Percentiles rank a stretch among this genome's conserved stretches.
phyloP scores from a whole-genome alignment of 1,140 invertebrate genomes.

The Belonocnema kinseyi region DNA sequence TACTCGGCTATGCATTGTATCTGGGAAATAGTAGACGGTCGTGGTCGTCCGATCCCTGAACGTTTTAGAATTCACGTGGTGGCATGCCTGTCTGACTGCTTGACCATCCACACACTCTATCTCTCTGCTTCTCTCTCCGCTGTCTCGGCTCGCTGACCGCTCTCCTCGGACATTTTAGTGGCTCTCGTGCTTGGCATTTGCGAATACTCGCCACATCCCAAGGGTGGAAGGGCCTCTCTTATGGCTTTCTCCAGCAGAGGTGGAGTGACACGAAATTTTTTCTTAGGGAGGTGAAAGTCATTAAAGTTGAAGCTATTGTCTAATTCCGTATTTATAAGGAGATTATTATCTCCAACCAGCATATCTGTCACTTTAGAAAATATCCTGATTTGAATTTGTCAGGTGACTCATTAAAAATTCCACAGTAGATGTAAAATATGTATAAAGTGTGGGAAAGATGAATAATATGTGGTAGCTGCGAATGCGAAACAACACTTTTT shows the following conservation, averaged over 20 bases:
- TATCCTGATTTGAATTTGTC: background rate
- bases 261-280: background rate
- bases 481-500: background rate
- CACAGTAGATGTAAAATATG: background rate
- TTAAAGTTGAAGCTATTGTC: too few relatives aligned
- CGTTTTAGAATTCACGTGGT: conserved; percentile 70
- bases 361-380: background rate
- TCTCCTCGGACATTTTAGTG: conserved; percentile 62
- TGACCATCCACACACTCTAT: conserved; percentile 48
- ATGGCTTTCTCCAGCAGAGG: background rate
- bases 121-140: conserved; percentile 51
- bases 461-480: background rate
- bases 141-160: conserved; percentile 44
- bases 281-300: too few relatives aligned
- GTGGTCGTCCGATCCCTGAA: conserved; percentile 50
- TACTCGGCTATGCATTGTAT: conserved; percentile 53
- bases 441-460: conserved; percentile 9
- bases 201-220: conserved; percentile 48
- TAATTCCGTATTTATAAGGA: background rate
- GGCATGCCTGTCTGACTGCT: conserved; percentile 49
- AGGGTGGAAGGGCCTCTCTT: conserved; percentile 35
- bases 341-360: background rate
- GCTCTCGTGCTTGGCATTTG: conserved; percentile 65
- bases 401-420: background rate
- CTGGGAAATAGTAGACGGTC: conserved; percentile 57